Percentiles rank a stretch among this genome's conserved stretches.
These are phyloP conservation scores for Mythimna vitellina DNA, from an alignment of 2,888 invertebrate species.

Conservation along the genomic window DNA sequence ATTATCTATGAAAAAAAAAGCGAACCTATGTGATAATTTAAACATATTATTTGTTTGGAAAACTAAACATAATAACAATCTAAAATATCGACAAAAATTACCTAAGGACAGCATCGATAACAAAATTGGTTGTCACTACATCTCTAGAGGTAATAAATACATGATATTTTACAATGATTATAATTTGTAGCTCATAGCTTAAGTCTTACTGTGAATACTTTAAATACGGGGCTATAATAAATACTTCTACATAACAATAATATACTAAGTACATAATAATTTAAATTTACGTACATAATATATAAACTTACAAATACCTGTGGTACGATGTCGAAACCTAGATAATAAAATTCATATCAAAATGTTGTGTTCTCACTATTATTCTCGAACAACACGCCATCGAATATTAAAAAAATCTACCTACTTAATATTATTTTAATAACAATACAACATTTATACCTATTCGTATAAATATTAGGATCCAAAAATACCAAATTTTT, in stretches of 20 bases:
- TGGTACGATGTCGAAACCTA: constrained; percentile 52
- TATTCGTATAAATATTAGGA: constrained; percentile 52
- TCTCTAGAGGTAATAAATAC: constrained; percentile 45
- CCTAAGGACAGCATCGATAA: constrained; percentile 21
- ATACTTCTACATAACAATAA: constrained; percentile 53
- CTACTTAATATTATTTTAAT: constrained; percentile 55
- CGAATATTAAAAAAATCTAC: constrained; percentile 52
- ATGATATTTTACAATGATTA: constrained; percentile 55
- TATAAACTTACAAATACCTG: constrained; percentile 61
- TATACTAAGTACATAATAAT: constrained; percentile 44
- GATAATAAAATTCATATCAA: constrained; percentile 50
- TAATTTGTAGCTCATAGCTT: constrained; percentile 10
- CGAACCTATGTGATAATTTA: constrained; percentile 5
- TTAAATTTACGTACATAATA: constrained; percentile 47
- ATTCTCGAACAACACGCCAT: constrained; percentile 39
- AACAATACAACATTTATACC: constrained; percentile 60
- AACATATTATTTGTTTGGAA: neutral
- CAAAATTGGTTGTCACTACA: constrained; percentile 50
- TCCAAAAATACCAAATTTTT: constrained; percentile 44
- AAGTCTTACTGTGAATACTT: constrained; percentile 25
- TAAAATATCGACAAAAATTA: constrained; percentile 23
- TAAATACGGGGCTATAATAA: constrained; percentile 35
- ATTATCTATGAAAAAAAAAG: constrained; percentile 10
- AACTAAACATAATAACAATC: constrained; percentile 3
- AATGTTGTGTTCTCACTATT: constrained; percentile 26